phyloP scores from a whole-genome alignment of 2,797 vertebrate genomes.

The Anguilla marmorata region DNA sequence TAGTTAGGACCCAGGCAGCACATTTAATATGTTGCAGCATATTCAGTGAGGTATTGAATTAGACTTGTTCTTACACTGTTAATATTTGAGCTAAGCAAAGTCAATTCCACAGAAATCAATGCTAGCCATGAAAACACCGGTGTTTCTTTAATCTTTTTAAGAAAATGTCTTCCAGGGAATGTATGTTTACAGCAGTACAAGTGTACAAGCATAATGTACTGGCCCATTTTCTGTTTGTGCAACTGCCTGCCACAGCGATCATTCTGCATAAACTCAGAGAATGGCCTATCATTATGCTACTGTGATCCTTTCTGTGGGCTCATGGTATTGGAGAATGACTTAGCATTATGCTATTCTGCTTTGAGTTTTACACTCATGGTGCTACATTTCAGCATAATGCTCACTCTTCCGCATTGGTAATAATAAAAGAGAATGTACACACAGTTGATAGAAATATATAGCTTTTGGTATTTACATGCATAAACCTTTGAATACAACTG shows the following conservation, averaged over 20 bases:
- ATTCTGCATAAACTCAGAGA: not conserved
- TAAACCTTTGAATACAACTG: no score
- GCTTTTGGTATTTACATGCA: no score
- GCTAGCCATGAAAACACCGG: not conserved
- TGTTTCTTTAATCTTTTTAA: not conserved
- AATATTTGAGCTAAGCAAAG: not conserved
- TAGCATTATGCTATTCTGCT: no score
- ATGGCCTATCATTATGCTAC: not conserved
- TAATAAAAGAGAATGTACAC: no score
- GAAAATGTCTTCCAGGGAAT: not conserved
- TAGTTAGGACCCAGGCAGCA: not conserved
- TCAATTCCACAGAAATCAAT: not conserved
- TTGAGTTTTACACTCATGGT: no score
- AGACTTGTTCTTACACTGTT: not conserved
- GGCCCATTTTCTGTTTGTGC: not conserved
- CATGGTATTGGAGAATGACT: no score
- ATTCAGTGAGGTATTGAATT: not conserved
- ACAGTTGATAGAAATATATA: no score
- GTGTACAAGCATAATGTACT: not conserved
- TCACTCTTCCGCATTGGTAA: no score
- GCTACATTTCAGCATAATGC: no score
- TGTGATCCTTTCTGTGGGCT: not conserved
- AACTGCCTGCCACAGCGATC: no score
- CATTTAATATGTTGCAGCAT: not conserved
- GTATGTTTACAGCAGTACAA: not conserved